Evolutionary conservation across 2,113 vertebrate genomes (phyloP), one percentile per base, ranked within the genome.

Genomic region (Camelus bactrianus): DNA sequence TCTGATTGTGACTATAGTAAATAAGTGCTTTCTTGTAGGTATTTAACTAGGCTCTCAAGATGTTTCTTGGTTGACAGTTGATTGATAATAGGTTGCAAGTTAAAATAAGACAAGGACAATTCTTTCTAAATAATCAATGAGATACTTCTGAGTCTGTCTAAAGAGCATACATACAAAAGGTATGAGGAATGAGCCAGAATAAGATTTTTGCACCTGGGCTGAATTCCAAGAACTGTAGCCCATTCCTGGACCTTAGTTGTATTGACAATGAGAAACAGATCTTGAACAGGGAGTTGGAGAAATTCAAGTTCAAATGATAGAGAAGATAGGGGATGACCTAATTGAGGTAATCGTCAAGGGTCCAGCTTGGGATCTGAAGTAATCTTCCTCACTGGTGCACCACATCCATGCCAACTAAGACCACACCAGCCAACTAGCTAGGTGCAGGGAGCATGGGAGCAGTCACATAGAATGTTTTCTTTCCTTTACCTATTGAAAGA

Each of bases 71-170:
- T 30, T 58, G 58, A 28, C 30, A 28, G 62, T 30, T 64, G 62
- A 46, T 42, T 65, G 28, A n/a, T 85, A 86, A 48, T 65, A 77
- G 22, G 14, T 48, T 77, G 19, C 50, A 54, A 77, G 30, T 67
- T 79, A 24, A 86, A 65, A 42, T 35, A 52, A 85, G 14, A 56
- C 14, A 76, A 85, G 5, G 48, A n/a, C 46, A 54, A 87, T 60
- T 60, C 22, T 65, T 56, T 64, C 38, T 76, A 35, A 93, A 93
- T 77, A 93, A 46, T 86, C 67, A 77, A n/a, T 85, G 26, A 64
- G 50, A 85, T 48, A 54, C 6, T 84, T 86, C 35, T 77, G 30
- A 79, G 16, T 19, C 16, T 79, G 14, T 87, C 73, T 87, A 12
- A 86, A 60, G 12, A 67, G 22, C 35, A 10, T 30, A 38, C 46